Percentiles rank a stretch among this genome's conserved stretches.
Conservation (phyloP, 53 echinoderm and acorn worm genomes). For the Echinometra lucunter region DNA sequence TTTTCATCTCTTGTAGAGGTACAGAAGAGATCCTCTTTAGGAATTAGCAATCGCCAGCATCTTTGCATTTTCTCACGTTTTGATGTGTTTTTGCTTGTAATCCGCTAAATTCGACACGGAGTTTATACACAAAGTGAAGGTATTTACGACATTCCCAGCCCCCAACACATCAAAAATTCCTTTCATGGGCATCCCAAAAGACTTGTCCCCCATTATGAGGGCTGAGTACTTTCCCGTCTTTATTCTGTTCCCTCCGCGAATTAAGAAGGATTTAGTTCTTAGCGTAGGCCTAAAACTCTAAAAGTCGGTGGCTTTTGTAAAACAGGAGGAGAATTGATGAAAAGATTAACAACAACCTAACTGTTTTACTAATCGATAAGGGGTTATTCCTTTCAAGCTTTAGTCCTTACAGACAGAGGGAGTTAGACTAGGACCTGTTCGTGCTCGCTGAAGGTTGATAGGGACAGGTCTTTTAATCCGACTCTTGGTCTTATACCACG, state of each 20-base stretch:
- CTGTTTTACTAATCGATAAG: conserved; percentile 51
- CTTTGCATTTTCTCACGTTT: conserved; percentile 56
- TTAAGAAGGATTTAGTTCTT: conserved; percentile 44
- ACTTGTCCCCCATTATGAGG: background rate
- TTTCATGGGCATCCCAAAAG: background rate
- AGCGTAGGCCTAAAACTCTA: conserved; percentile 14
- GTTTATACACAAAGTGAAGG: conserved; percentile 27
- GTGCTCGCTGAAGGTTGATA: background rate
- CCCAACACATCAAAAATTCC: conserved; percentile 34
- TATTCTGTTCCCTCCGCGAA: background rate
- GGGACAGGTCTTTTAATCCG: conserved; percentile 13
- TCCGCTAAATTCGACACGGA: conserved; percentile 38
- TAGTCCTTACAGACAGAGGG: background rate
- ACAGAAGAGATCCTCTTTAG: conserved; percentile 35
- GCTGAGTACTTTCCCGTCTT: background rate
- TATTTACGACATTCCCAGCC: conserved; percentile 10
- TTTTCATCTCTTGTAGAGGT: background rate
- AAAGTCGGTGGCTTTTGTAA: conserved; percentile 11
- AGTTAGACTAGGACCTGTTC: conserved; percentile 17
- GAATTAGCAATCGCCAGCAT: conserved; percentile 12
- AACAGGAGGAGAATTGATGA: background rate
- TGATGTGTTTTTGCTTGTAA: conserved; percentile 47
- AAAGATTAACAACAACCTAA: conserved; percentile 27
- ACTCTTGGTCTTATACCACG: background rate
- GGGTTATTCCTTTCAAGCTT: background rate